A percentile compares a stretch with the other conserved stretches of the same genome.
Evolutionary conservation across 2,113 vertebrate genomes (phyloP).

Genomic region (Nymphicus hollandicus): DNA sequence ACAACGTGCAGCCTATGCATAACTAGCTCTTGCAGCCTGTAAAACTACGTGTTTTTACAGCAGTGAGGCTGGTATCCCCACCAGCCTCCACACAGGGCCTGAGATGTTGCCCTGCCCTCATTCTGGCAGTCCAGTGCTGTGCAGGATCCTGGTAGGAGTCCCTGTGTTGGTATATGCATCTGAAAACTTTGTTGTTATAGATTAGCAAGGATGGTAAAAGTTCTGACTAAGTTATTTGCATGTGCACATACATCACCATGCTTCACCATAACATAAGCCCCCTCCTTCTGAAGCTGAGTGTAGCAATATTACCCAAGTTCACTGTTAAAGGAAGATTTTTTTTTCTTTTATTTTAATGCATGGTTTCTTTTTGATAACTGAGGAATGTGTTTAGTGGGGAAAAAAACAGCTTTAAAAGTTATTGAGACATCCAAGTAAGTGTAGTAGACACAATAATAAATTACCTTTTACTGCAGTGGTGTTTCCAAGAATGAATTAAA

Average conservation of each 20-base stretch:
- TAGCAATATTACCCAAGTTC: background rate
- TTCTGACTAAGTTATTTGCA: background rate
- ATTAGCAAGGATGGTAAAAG: background rate
- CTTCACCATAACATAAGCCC: fast-evolving
- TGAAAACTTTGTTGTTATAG: too few relatives aligned
- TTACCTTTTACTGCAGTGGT: background rate
- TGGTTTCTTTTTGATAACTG: background rate
- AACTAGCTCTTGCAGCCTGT: constrained; percentile 13
- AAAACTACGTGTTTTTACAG: background rate
- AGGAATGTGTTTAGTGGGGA: background rate
- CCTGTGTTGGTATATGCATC: fast-evolving
- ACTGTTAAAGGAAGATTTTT: background rate
- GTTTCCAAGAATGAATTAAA: background rate
- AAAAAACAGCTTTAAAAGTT: background rate
- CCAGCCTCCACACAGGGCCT: fast-evolving
- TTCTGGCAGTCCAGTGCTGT: fast-evolving
- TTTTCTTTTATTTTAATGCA: background rate
- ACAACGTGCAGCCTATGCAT: constrained; percentile 31
- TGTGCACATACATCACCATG: fast-evolving
- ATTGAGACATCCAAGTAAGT: background rate
- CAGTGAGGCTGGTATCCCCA: background rate
- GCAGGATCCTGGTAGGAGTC: background rate
- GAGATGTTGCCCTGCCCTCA: background rate
- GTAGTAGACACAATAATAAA: background rate
- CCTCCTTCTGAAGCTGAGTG: background rate